phyloP scores from a whole-genome alignment of 2,113 vertebrate genomes.

The Etheostoma spectabile region DNA sequence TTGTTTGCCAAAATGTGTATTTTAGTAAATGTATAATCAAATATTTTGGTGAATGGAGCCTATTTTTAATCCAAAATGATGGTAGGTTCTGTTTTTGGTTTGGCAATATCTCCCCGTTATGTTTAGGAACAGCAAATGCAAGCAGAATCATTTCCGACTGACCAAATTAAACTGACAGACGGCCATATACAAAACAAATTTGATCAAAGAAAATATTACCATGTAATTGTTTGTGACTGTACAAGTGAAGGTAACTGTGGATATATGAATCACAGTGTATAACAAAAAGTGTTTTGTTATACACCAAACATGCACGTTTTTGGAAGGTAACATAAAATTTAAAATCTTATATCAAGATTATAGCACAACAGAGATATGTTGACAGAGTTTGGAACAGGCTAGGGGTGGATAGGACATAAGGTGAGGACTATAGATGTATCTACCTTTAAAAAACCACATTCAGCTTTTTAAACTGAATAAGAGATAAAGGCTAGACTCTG shows the following conservation, averaged over 20 bases:
- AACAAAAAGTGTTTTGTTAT: not conserved
- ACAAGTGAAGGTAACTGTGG: not conserved
- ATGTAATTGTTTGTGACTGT: not conserved
- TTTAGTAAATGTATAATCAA: not conserved
- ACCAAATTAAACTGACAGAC: not conserved
- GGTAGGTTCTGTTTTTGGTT: not conserved
- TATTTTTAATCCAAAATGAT: slow-evolving; percentile 1
- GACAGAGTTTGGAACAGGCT: not conserved
- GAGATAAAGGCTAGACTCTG: slow-evolving; percentile 25
- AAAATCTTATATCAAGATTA: not conserved
- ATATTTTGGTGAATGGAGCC: not conserved
- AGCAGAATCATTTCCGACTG: not conserved
- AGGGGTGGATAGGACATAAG: not conserved
- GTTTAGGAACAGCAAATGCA: not conserved
- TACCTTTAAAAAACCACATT: not conserved
- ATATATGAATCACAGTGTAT: not conserved
- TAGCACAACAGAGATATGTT: not conserved
- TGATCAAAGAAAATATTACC: not conserved
- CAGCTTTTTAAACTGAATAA: slow-evolving; percentile 33
- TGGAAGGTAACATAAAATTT: not conserved
- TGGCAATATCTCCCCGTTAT: not conserved
- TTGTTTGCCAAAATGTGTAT: slow-evolving; percentile 5
- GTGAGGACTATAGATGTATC: not conserved
- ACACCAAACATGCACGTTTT: not conserved
- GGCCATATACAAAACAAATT: not conserved